Percentiles rank a stretch among this genome's conserved stretches.
Evolutionary conservation across 2,797 vertebrate genomes (phyloP).

Genomic region (Tenualosa thibaudeaui): DNA sequence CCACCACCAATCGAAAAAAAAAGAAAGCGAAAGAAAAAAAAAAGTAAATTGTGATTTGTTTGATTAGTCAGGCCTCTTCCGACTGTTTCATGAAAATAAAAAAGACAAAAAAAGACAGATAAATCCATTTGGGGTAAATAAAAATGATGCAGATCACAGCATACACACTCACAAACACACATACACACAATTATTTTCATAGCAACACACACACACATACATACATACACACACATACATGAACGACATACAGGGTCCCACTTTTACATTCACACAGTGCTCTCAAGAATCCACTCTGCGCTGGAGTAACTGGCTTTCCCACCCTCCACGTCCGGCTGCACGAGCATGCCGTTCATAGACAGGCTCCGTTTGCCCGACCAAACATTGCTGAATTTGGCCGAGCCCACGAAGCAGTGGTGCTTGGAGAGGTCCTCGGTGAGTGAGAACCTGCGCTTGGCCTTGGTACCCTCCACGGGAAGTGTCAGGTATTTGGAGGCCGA

Average conservation of each 20-base stretch:
- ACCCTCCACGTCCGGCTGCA: constrained; percentile 68
- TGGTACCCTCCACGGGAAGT: constrained; percentile 77
- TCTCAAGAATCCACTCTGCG: constrained; percentile 93
- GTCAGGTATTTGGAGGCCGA: constrained; percentile 91
- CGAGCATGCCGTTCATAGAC: constrained; percentile 89
- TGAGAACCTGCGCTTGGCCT: constrained; percentile 84
- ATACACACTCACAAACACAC: background rate
- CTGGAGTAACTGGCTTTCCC: constrained; percentile 78
- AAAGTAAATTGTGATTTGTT: constrained; percentile 67
- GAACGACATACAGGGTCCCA: constrained; percentile 23
- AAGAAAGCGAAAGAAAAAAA: constrained; percentile 51
- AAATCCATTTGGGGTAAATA: constrained; percentile 42
- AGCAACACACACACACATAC: constrained; percentile 27
- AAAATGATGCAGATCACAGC: constrained; percentile 38
- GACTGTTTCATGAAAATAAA: constrained; percentile 50
- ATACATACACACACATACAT: constrained; percentile 31
- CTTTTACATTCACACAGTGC: constrained; percentile 82
- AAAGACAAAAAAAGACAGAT: constrained; percentile 49
- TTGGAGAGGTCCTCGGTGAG: constrained; percentile 80
- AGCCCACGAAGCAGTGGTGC: constrained; percentile 62
- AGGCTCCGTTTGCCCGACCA: constrained; percentile 84
- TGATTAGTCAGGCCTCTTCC: constrained; percentile 69
- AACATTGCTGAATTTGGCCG: constrained; percentile 61
- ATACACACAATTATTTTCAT: background rate
- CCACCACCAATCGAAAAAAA: constrained; percentile 59